Conservation (phyloP, 2,797 vertebrate species). For the Sebastes dallii region DNA sequence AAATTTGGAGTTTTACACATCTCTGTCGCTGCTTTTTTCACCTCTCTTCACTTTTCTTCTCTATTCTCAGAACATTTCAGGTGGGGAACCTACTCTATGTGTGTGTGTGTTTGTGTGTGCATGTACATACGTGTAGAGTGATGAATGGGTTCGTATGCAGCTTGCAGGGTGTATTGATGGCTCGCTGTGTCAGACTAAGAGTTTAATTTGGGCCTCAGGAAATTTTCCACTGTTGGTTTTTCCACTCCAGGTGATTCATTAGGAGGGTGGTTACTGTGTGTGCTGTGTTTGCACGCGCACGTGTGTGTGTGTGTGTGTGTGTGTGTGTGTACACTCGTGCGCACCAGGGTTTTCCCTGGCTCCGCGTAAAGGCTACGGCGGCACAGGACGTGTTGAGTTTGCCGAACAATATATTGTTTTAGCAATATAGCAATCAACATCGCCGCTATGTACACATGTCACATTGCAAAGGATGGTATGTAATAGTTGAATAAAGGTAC, state of each 20-base stretch:
- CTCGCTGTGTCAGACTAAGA: constrained; percentile 63
- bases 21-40: background rate
- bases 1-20: background rate
- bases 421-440: background rate
- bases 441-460: background rate
- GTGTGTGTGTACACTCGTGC: constrained; percentile 31
- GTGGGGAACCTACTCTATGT: background rate
- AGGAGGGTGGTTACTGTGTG: constrained; percentile 65
- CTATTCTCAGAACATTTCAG: background rate
- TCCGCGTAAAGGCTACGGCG: background rate
- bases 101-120: background rate
- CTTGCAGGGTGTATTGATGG: constrained; percentile 64
- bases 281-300: constrained; percentile 21
- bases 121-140: background rate
- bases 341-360: constrained; percentile 40
- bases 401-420: constrained; percentile 20
- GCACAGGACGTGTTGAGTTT: constrained; percentile 16
- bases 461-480: background rate
- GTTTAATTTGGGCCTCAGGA: constrained; percentile 77
- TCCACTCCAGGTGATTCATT: constrained; percentile 86
- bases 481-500: background rate
- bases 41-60: background rate
- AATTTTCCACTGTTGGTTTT: constrained; percentile 87
- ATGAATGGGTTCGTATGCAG: constrained; percentile 62
- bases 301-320: background rate